Evolutionary conservation across 2,113 vertebrate genomes (phyloP).

Genomic region (Empidonax alnorum): DNA sequence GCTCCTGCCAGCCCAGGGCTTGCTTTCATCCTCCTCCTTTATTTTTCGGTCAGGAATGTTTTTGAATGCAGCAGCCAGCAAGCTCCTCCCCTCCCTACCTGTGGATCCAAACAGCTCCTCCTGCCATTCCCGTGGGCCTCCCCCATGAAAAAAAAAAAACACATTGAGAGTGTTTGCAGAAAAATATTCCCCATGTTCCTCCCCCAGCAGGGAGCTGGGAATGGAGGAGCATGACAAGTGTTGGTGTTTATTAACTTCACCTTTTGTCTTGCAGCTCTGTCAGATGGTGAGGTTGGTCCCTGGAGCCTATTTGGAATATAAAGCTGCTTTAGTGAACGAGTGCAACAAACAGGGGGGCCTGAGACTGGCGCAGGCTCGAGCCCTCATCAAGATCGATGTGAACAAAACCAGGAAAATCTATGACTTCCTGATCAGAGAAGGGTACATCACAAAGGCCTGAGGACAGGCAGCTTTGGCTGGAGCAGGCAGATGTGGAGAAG

Average conservation of each 20-base stretch:
- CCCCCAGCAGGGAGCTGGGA: conserved; percentile 16
- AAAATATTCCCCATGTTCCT: neutral
- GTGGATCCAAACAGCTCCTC: neutral
- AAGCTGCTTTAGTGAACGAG: conserved; percentile 93
- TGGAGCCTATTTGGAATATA: conserved; percentile 97
- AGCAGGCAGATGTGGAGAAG: neutral
- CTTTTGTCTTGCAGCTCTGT: conserved; percentile 85
- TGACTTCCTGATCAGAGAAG: conserved; percentile 97
- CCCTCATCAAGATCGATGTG: conserved; percentile 99
- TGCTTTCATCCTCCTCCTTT: neutral
- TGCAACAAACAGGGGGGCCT: conserved; percentile 95
- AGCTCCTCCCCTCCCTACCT: conserved; percentile 62
- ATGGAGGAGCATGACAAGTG: neutral
- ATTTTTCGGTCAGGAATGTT: conserved; percentile 29
- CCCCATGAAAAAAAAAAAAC: neutral
- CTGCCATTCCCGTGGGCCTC: neutral
- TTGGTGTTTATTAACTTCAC: conserved; percentile 63
- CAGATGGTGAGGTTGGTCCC: conserved; percentile 98
- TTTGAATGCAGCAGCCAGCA: conserved; percentile 20
- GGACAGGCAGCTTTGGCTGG: neutral
- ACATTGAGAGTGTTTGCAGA: neutral
- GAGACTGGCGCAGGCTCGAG: conserved; percentile 92
- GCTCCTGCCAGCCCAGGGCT: neutral
- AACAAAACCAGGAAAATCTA: conserved; percentile 99
- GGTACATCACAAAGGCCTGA: conserved; percentile 94